Conservation (phyloP, 2,797 vertebrate genomes). For the Oryzias sinensis region DNA sequence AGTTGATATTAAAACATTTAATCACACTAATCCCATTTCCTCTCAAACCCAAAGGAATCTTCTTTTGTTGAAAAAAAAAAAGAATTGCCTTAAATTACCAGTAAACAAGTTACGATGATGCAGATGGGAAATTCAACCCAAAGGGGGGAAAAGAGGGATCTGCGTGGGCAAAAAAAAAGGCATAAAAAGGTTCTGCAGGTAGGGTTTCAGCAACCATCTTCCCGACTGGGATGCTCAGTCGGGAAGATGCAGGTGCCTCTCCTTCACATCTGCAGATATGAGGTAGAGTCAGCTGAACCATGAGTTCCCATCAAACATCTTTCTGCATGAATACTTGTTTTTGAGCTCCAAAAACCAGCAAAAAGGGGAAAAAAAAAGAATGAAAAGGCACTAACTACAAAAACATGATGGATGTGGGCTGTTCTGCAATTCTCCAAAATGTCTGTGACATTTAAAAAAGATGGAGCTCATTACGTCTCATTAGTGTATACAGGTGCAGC, state of each 20-base stretch:
- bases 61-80: slow-evolving; percentile 5
- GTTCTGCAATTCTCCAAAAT: slow-evolving; percentile 30
- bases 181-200: slow-evolving; percentile 54
- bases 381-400: slow-evolving; percentile 12
- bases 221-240: slow-evolving; percentile 45
- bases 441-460: slow-evolving; percentile 46
- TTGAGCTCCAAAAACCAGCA: slow-evolving; percentile 15
- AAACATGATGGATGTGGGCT: slow-evolving; percentile 3
- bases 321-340: not conserved
- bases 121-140: slow-evolving; percentile 34
- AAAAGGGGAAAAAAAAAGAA: no score
- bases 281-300: slow-evolving; percentile 44
- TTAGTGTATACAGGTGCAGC: slow-evolving; percentile 52
- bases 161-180: slow-evolving; percentile 14
- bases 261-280: slow-evolving; percentile 30
- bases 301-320: not conserved
- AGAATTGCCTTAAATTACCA: slow-evolving; percentile 35
- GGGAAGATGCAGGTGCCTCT: slow-evolving; percentile 55
- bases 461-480: slow-evolving; percentile 41
- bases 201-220: slow-evolving; percentile 53
- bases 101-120: slow-evolving; percentile 26
- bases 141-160: slow-evolving; percentile 38
- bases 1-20: slow-evolving; percentile 10
- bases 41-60: slow-evolving; percentile 17
- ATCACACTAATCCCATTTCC: slow-evolving; percentile 30